phyloP scores from a whole-genome alignment of 2,113 vertebrate genomes.

The Otis tarda region DNA sequence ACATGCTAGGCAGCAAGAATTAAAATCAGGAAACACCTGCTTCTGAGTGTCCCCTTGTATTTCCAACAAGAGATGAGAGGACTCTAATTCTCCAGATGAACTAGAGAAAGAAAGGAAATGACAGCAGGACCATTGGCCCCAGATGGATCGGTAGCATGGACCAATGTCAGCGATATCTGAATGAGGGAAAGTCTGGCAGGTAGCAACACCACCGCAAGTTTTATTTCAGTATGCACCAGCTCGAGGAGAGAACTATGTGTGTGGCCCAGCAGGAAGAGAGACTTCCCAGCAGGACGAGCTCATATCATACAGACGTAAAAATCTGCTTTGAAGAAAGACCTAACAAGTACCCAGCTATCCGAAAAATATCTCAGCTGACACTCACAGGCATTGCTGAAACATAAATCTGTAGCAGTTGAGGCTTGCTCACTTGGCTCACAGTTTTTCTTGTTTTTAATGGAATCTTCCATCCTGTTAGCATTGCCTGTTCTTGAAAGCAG shows the following conservation, averaged over 20 bases:
- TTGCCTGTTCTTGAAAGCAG: neutral
- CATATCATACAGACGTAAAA: neutral
- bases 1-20: neutral
- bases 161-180: neutral
- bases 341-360: neutral
- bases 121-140: accelerated
- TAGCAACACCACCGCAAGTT: neutral
- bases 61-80: neutral
- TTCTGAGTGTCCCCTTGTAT: neutral
- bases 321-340: neutral
- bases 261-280: neutral
- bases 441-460: neutral
- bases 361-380: neutral
- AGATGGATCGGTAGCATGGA: neutral
- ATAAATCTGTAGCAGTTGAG: neutral
- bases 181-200: neutral
- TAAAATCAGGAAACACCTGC: neutral
- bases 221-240: neutral
- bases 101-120: neutral
- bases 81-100: neutral
- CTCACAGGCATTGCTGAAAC: neutral
- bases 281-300: neutral
- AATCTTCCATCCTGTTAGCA: neutral
- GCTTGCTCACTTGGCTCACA: neutral
- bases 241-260: neutral